These are phyloP conservation scores for Gobiocypris rarus DNA, from an alignment of 2,113 vertebrate genomes.

Conservation along the genomic window DNA sequence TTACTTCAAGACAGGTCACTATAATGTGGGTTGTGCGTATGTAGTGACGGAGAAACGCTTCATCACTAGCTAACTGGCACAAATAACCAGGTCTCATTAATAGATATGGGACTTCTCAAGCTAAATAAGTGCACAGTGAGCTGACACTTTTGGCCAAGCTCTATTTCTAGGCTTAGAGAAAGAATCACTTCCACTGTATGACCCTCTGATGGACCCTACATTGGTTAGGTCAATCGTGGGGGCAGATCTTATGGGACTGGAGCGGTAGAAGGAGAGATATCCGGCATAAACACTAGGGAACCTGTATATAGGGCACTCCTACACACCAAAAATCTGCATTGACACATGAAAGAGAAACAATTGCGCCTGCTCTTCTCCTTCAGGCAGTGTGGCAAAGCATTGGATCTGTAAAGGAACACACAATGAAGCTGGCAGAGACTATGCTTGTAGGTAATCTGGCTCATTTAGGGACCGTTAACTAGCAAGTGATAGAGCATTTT, in stretches of 20 bases:
- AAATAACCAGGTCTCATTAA: conserved; percentile 63
- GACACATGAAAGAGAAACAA: conserved; percentile 32
- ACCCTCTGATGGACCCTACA: conserved; percentile 20
- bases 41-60: conserved; percentile 56
- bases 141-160: conserved; percentile 34
- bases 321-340: conserved; percentile 40
- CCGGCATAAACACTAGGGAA: conserved; percentile 21
- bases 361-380: conserved; percentile 5
- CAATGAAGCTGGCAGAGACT: background rate
- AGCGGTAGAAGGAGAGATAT: conserved; percentile 14
- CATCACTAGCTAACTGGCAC: conserved; percentile 63
- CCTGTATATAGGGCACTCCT: conserved; percentile 57
- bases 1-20: conserved; percentile 40
- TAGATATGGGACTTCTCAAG: conserved; percentile 36
- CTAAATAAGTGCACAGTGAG: conserved; percentile 31
- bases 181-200: conserved; percentile 7
- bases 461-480: conserved; percentile 1
- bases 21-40: conserved; percentile 65
- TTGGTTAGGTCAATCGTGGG: background rate
- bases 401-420: background rate
- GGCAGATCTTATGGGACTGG: conserved; percentile 3
- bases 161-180: conserved; percentile 28
- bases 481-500: background rate
- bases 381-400: conserved; percentile 17
- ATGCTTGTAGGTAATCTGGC: background rate